A percentile compares a stretch with the other conserved stretches of the same genome.
phyloP scores from a whole-genome alignment of 1,140 invertebrate species.

The Aphelinus certus region DNA sequence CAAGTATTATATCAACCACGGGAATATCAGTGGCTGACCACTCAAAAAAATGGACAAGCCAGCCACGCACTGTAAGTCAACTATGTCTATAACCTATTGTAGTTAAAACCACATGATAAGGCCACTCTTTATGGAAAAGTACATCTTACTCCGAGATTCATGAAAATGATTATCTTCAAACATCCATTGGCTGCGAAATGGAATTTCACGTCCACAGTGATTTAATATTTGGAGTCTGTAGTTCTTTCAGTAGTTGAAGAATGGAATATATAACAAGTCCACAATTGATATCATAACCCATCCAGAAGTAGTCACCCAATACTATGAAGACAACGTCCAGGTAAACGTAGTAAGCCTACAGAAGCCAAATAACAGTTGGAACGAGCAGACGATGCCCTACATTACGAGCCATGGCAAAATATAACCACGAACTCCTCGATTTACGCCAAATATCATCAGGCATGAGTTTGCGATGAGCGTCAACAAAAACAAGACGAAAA shows the following conservation, averaged over 20 bases:
- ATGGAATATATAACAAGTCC: constrained; percentile 85
- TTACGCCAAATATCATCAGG: constrained; percentile 70
- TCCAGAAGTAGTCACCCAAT: constrained; percentile 80
- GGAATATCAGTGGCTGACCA: too few species aligned
- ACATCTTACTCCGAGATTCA: too few species aligned
- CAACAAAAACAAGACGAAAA: constrained; percentile 79
- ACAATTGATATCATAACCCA: constrained; percentile 86
- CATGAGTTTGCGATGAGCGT: constrained; percentile 73
- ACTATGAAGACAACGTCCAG: constrained; percentile 80
- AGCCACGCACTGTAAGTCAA: too few species aligned
- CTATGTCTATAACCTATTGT: too few species aligned
- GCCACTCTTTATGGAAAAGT: too few species aligned
- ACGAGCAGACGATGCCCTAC: constrained; percentile 76
- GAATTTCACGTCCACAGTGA: constrained; percentile 73
- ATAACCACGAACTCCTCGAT: constrained; percentile 76
- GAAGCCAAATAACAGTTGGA: constrained; percentile 84
- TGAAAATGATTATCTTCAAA: too few species aligned
- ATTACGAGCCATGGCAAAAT: constrained; percentile 83
- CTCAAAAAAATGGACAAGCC: too few species aligned
- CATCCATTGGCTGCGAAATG: too few species aligned
- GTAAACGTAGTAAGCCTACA: constrained; percentile 90
- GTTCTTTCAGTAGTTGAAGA: constrained; percentile 80
- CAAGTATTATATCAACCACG: too few species aligned
- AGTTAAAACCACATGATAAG: too few species aligned
- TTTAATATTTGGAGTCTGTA: constrained; percentile 89